Evolutionary conservation across 2,797 vertebrate genomes (phyloP).

Genomic region (Chromobotia macracanthus): DNA sequence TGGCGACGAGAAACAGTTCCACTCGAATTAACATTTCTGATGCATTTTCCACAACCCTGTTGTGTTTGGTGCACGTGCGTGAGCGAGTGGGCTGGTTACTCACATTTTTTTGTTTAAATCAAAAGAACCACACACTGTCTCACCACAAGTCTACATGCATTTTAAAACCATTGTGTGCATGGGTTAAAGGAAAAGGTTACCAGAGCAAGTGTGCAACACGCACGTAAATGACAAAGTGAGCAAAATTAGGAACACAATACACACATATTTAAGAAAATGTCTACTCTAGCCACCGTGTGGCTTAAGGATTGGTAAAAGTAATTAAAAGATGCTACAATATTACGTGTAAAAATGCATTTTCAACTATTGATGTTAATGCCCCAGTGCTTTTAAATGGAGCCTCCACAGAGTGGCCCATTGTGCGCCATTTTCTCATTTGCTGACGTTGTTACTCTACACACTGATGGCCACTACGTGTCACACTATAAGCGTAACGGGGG

Average conservation of each 20-base stretch:
- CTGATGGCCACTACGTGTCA: slow-evolving; percentile 69
- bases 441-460: slow-evolving; percentile 69
- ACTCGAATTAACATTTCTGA: slow-evolving; percentile 50
- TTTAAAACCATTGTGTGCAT: too few species aligned
- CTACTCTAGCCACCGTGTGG: too few species aligned
- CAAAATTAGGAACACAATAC: background rate
- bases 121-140: slow-evolving; percentile 12
- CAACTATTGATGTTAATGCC: background rate
- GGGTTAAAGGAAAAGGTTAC: too few species aligned
- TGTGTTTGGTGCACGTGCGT: background rate
- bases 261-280: background rate
- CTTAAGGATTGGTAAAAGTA: background rate
- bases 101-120: slow-evolving; percentile 13
- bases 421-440: slow-evolving; percentile 73
- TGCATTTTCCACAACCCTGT: slow-evolving; percentile 12
- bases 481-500: slow-evolving; percentile 3
- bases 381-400: slow-evolving; percentile 23
- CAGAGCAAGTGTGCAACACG: background rate
- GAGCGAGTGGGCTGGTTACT: background rate
- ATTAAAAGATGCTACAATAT: background rate
- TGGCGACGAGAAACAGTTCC: slow-evolving; percentile 38
- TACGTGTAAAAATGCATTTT: slow-evolving; percentile 2
- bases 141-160: slow-evolving; percentile 4
- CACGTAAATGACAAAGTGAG: slow-evolving; percentile 1
- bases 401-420: slow-evolving; percentile 35